These are phyloP conservation scores for Oryzias curvinotus DNA, from an alignment of 2,113 vertebrate genomes.

Conservation along the genomic window DNA sequence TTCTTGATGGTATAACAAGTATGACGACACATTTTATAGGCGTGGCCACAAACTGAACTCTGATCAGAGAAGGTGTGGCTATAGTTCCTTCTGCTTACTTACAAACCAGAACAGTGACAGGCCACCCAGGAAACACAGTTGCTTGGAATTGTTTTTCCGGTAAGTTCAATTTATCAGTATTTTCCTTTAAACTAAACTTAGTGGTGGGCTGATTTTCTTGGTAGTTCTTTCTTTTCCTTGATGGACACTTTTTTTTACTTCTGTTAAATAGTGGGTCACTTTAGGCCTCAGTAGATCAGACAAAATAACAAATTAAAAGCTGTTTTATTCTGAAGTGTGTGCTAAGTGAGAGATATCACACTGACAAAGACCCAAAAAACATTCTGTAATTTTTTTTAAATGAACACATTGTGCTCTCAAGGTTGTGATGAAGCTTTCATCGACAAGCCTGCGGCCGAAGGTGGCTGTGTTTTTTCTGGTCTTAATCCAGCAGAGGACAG, in stretches of 20 bases:
- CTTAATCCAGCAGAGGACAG: slow-evolving; percentile 48
- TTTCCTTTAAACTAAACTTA: neutral
- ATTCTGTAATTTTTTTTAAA: slow-evolving; percentile 2
- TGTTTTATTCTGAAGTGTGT: neutral
- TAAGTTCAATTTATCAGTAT: slow-evolving; percentile 23
- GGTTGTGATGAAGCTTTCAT: slow-evolving; percentile 46
- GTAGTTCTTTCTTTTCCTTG: neutral
- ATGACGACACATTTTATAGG: slow-evolving; percentile 11
- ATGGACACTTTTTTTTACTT: neutral
- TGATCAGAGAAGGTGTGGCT: slow-evolving; percentile 66
- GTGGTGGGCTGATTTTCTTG: slow-evolving; percentile 1
- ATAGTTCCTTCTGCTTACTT: slow-evolving; percentile 53
- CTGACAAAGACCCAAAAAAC: neutral
- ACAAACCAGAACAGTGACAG: slow-evolving; percentile 55
- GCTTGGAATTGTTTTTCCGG: slow-evolving; percentile 46
- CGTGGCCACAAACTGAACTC: slow-evolving; percentile 44
- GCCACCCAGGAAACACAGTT: slow-evolving; percentile 9
- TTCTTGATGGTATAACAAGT: neutral
- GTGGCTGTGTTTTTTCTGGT: slow-evolving; percentile 44
- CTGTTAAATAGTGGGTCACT: slow-evolving; percentile 1
- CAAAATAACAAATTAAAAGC: neutral
- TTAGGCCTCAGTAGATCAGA: neutral
- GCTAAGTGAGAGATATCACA: neutral
- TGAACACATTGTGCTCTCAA: slow-evolving; percentile 21
- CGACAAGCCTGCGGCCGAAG: slow-evolving; percentile 17